Evolutionary conservation across 1,140 invertebrate genomes (phyloP).

Genomic region (Hermetia illucens): DNA sequence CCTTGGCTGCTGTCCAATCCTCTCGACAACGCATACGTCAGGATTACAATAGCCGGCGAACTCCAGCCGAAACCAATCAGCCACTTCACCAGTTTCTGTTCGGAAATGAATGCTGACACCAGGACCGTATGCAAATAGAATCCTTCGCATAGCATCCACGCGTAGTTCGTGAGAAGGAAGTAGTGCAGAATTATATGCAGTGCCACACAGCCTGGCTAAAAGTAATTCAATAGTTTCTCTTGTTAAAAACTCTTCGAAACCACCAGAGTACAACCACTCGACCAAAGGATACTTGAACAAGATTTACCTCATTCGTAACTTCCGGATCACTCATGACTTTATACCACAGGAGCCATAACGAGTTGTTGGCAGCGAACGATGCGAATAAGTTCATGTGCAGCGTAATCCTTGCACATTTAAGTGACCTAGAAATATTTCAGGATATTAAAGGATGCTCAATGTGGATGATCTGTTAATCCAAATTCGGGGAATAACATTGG

Average conservation of each 20-base stretch:
- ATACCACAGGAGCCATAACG: conserved; percentile 49
- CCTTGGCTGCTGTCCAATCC: conserved; percentile 32
- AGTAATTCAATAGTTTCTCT: too few species aligned
- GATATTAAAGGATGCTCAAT: too few species aligned
- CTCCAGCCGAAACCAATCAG: conserved; percentile 78
- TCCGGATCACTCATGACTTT: conserved; percentile 36
- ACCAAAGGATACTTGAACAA: background rate
- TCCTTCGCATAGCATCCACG: conserved; percentile 91
- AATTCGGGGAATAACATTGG: too few species aligned
- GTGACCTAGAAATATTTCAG: too few species aligned
- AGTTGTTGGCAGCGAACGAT: conserved; percentile 73
- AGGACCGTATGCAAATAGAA: conserved; percentile 87
- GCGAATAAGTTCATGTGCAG: conserved; percentile 89
- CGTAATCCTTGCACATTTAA: conserved; percentile 71
- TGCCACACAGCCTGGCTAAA: conserved; percentile 61
- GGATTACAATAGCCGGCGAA: conserved; percentile 52
- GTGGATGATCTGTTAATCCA: too few species aligned
- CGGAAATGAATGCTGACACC: conserved; percentile 79
- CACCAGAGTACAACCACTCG: background rate
- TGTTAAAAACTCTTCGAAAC: background rate
- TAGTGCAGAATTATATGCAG: conserved; percentile 78
- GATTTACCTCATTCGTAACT: conserved; percentile 35
- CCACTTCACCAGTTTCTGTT: conserved; percentile 66
- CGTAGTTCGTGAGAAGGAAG: conserved; percentile 82
- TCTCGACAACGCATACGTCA: conserved; percentile 49